Conservation (phyloP, 1,140 invertebrate genomes). For the Glomeris maerens region DNA sequence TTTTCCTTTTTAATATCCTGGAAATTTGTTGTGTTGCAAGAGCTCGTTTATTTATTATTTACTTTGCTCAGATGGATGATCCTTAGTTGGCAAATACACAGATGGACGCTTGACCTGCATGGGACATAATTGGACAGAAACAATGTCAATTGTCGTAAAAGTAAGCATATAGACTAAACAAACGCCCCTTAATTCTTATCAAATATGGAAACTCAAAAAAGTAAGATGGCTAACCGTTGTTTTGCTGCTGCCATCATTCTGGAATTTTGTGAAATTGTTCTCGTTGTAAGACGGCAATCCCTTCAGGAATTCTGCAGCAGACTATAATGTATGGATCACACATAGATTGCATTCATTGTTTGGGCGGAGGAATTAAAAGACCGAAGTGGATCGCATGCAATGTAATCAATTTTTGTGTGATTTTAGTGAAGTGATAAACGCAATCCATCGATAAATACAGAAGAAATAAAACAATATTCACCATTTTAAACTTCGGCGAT, state of each 20-base stretch:
- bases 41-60: too few relatives aligned
- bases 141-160: background rate
- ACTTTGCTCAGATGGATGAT: conserved; percentile 79
- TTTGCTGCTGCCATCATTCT: conserved; percentile 66
- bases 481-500: too few relatives aligned
- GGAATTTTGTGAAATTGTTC: conserved; percentile 76
- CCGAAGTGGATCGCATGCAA: too few relatives aligned
- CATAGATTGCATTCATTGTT: too few relatives aligned
- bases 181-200: background rate
- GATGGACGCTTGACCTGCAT: conserved; percentile 57
- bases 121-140: background rate
- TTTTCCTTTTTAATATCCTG: background rate
- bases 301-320: conserved; percentile 67
- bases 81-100: conserved; percentile 76
- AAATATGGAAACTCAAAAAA: conserved; percentile 3
- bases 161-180: background rate
- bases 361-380: too few relatives aligned
- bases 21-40: too few relatives aligned
- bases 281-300: conserved; percentile 79
- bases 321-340: conserved; percentile 5
- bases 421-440: too few relatives aligned
- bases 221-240: conserved; percentile 40
- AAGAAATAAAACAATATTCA: too few relatives aligned
- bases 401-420: too few relatives aligned
- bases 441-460: too few relatives aligned